Conservation (phyloP, 2,113 vertebrate genomes). For the Micromys minutus region DNA sequence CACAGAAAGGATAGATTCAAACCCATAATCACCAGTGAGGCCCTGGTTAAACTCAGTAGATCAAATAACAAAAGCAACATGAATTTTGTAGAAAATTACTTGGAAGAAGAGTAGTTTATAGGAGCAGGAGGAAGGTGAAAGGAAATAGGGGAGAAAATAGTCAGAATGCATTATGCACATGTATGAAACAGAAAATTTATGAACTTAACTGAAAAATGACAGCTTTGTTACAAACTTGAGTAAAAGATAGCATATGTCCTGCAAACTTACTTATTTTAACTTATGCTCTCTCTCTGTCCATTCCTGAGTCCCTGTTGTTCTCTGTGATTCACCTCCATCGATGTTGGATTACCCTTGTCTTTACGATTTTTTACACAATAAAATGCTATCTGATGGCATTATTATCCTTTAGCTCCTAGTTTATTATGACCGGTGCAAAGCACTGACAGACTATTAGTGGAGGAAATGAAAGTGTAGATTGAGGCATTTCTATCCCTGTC, state of each 20-base stretch:
- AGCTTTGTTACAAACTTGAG: neutral
- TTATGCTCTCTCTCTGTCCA: rapidly evolving
- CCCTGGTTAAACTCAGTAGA: neutral
- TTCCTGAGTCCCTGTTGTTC: neutral
- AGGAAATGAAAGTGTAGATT: rapidly evolving
- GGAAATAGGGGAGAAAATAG: too few relatives aligned
- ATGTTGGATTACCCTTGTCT: neutral
- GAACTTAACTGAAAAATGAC: neutral
- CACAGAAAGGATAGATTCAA: neutral
- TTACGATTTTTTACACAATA: neutral
- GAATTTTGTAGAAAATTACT: neutral
- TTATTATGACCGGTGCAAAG: neutral
- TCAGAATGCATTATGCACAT: neutral
- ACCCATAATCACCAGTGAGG: neutral
- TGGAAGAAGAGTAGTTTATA: too few relatives aligned
- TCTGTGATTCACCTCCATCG: neutral
- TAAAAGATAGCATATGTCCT: neutral
- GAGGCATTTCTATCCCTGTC: neutral
- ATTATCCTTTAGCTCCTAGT: neutral
- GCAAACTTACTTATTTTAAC: neutral
- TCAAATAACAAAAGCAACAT: neutral
- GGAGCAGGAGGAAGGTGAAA: neutral
- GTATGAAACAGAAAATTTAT: neutral
- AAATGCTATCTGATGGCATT: neutral
- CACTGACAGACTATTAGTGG: neutral